A percentile compares a stretch with the other conserved stretches of the same genome.
Conservation (phyloP, 2,888 invertebrate species). For the Helobdella robusta region DNA sequence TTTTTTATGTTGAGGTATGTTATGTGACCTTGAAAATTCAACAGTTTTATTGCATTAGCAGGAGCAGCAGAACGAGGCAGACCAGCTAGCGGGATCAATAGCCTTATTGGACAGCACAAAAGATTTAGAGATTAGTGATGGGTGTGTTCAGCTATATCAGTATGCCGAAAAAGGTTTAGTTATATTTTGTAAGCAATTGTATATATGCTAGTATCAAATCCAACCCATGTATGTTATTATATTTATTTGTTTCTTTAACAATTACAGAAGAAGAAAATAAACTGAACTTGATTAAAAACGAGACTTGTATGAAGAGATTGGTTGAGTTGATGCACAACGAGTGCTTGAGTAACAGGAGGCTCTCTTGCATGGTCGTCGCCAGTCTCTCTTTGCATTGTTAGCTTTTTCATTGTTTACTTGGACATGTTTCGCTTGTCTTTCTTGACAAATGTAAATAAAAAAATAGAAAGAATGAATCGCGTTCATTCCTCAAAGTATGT, state of each 20-base stretch:
- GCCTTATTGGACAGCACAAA: not conserved
- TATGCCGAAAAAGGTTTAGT: slow-evolving; percentile 5
- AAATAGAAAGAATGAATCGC: too few species aligned
- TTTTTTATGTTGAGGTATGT: too few species aligned
- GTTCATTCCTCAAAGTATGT: too few species aligned
- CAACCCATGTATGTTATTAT: not conserved
- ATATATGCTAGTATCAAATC: not conserved
- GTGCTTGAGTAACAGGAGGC: slow-evolving; percentile 15
- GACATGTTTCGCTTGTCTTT: too few species aligned
- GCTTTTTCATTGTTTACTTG: not conserved
- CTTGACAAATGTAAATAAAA: too few species aligned
- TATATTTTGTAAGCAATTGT: too few species aligned
- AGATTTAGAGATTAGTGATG: slow-evolving; percentile 9
- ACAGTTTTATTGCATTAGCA: too few species aligned
- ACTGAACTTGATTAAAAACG: not conserved
- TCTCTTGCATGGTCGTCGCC: slow-evolving; percentile 19
- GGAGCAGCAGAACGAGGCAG: too few species aligned
- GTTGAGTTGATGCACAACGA: slow-evolving; percentile 8
- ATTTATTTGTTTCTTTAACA: not conserved
- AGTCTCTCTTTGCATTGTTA: not conserved
- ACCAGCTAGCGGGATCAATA: too few species aligned
- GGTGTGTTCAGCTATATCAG: slow-evolving; percentile 7
- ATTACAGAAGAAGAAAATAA: slow-evolving; percentile 19
- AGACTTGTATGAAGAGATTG: slow-evolving; percentile 8
- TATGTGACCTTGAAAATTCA: too few species aligned